Base-by-base conservation (phyloP, 2,113 vertebrate genomes). In the Pteronura brasiliensis region DNA sequence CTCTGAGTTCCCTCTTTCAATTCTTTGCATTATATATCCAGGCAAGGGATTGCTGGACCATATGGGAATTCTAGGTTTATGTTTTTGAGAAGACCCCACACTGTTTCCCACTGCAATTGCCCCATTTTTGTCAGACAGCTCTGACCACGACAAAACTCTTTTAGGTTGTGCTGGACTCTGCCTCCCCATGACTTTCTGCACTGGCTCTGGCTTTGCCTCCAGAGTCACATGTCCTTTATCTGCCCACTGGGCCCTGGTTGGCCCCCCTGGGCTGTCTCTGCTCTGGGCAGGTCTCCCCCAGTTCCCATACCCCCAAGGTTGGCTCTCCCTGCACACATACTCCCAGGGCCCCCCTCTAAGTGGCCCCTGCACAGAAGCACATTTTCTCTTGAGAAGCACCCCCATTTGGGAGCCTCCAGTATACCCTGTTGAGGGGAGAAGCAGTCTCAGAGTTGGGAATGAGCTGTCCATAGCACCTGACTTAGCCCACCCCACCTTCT, bases 151-250 rank as follows among this genome's bases (percentile, higher is more conserved):
- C 18, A 63, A 49, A 65, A 36, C 31, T 1, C 7, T 29, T 44
- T 9, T 15, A 23, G 1, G 0, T 34, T 49, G 3, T 11, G 0
- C 61, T 69, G 23, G 36, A 9, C 18, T 29, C 44, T 11, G 13
- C 57, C 7, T 36, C 27, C 36, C 47, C 39, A 2, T 10, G 36
- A 21, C 80, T 44, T 47, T 36, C 69, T 25, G 21, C 71, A 8
- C 47, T 2, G 80, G 27, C 21, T 59, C 34, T 90, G 79, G 14
- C 67, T 76, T 52, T 52, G 59, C 31, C 80, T 55, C n/a, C 23
- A 7, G 27, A 31, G 14, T 81, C 79, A 11, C 23, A 0, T 18
- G 0, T 59, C 31, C 61, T 29, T 47, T 15, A 36, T 71, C 80
- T 47, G 52, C 55, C 29, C 7, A 0, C 31, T 44, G 20, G 47